These are phyloP conservation scores for Toxonevra muliebris DNA, from an alignment of 2,888 invertebrate genomes.

Conservation along the genomic window DNA sequence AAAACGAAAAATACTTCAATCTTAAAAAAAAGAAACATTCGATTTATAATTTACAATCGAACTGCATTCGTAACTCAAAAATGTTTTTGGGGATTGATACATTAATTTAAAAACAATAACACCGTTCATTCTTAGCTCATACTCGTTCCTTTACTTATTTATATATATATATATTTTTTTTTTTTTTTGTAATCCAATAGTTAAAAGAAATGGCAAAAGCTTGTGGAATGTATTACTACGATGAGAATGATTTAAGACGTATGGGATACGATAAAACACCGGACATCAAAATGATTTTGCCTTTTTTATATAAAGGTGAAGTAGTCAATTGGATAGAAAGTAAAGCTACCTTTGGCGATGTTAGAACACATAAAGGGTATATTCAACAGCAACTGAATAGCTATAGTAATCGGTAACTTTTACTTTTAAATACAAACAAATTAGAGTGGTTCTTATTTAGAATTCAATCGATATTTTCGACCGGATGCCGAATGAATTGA, in stretches of 20 bases:
- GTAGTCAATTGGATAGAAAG: slow-evolving; percentile 96
- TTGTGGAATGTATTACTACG: slow-evolving; percentile 72
- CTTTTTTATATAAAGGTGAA: slow-evolving; percentile 84
- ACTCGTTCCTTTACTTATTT: neutral
- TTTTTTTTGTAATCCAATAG: slow-evolving; percentile 35
- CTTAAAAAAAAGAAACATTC: too few species aligned
- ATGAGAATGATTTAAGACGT: slow-evolving; percentile 81
- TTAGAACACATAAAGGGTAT: slow-evolving; percentile 81
- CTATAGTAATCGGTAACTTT: slow-evolving; percentile 79
- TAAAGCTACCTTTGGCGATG: slow-evolving; percentile 93
- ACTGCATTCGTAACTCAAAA: too few species aligned
- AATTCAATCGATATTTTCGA: too few species aligned
- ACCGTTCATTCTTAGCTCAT: too few species aligned
- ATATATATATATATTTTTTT: neutral
- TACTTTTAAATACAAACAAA: neutral
- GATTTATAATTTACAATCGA: too few species aligned
- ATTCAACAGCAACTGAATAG: slow-evolving; percentile 85
- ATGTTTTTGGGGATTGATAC: too few species aligned
- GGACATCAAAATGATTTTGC: slow-evolving; percentile 89
- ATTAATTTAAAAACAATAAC: too few species aligned
- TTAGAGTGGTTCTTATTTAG: neutral
- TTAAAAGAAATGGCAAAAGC: slow-evolving; percentile 62
- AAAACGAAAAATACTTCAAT: too few species aligned
- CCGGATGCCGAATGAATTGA: too few species aligned
- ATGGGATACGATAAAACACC: slow-evolving; percentile 95